Evolutionary conservation across 2,113 vertebrate species (phyloP).

Genomic region (Butastur rufipennis): DNA sequence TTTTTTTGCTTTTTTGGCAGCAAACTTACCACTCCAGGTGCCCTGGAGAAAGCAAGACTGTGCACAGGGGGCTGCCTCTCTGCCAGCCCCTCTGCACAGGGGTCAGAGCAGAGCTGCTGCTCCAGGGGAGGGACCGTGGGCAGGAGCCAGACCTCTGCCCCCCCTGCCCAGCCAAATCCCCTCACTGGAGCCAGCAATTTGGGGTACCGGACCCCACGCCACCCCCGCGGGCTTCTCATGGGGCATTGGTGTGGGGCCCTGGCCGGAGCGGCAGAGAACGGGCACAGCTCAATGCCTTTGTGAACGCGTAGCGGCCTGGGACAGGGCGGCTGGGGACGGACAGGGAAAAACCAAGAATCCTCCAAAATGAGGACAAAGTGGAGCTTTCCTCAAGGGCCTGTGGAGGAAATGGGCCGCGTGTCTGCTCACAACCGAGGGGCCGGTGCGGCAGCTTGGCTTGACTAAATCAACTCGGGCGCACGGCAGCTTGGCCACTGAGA

Average conservation of each 20-base stretch:
- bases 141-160: background rate
- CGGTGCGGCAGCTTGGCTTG: background rate
- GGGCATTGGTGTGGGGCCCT: background rate
- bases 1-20: constrained; percentile 10
- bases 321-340: background rate
- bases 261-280: background rate
- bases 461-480: background rate
- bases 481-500: constrained; percentile 20
- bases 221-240: background rate
- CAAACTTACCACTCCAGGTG: background rate
- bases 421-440: background rate
- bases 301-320: background rate
- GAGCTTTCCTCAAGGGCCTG: constrained; percentile 47
- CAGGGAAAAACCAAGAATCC: constrained; percentile 19
- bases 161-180: background rate
- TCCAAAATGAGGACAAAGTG: constrained; percentile 64
- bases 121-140: background rate
- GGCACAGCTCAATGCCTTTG: constrained; percentile 31
- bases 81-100: background rate
- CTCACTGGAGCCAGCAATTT: background rate
- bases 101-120: background rate
- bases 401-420: background rate
- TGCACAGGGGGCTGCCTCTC: background rate
- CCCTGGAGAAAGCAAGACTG: background rate
- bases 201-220: background rate